A percentile compares a stretch with the other conserved stretches of the same genome.
phyloP scores from a whole-genome alignment of 92 coral and sea anemone species.

The Phenganax marumi region DNA sequence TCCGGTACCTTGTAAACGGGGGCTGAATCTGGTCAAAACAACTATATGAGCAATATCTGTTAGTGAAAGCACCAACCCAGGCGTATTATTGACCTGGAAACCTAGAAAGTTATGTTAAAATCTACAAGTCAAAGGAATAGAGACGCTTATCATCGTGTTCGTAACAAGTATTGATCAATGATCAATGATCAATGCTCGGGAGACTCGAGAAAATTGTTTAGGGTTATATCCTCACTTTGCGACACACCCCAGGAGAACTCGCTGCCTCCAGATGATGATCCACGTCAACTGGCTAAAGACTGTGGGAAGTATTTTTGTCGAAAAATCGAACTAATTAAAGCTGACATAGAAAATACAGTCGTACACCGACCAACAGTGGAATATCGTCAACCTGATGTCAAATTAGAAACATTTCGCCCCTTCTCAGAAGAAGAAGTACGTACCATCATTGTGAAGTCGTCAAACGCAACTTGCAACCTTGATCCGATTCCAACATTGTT shows the following conservation, averaged over 20 bases:
- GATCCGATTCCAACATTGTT: conserved; percentile 4
- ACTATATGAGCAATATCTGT: too few species aligned
- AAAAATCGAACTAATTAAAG: conserved; percentile 44
- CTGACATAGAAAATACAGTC: conserved; percentile 26
- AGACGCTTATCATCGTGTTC: conserved; percentile 21
- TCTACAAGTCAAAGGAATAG: conserved; percentile 35
- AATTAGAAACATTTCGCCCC: neutral
- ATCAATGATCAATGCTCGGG: conserved; percentile 47
- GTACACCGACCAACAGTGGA: conserved; percentile 30
- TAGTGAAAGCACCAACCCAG: too few species aligned
- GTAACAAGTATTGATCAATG: neutral
- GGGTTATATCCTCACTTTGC: conserved; percentile 53
- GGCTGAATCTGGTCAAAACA: too few species aligned
- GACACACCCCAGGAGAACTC: conserved; percentile 37
- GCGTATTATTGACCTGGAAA: too few species aligned
- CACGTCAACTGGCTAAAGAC: conserved; percentile 58
- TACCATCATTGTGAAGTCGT: neutral
- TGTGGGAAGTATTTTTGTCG: conserved; percentile 46
- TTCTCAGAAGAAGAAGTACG: neutral
- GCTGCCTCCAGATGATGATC: conserved; percentile 44
- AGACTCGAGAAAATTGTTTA: conserved; percentile 49
- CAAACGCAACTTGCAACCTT: neutral
- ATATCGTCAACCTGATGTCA: neutral
- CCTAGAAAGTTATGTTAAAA: conserved; percentile 52
- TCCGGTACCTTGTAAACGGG: too few species aligned